phyloP scores from a whole-genome alignment of 2,113 vertebrate genomes.

The Anolis carolinensis region DNA sequence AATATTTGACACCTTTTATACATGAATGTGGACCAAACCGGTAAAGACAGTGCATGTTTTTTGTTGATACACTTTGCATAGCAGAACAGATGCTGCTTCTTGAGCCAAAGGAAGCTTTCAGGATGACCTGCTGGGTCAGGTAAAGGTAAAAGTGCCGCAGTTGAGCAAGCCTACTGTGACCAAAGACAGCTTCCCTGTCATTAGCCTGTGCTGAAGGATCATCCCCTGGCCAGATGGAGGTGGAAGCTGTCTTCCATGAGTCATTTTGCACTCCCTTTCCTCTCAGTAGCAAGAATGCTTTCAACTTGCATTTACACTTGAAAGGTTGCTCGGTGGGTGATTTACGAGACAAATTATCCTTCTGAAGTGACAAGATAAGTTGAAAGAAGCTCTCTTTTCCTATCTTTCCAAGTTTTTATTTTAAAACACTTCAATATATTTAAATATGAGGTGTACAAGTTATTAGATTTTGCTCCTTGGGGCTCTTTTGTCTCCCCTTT shows the following conservation, averaged over 20 bases:
- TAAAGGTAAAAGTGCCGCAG: slow-evolving; percentile 28
- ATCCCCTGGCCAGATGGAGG: slow-evolving; percentile 26
- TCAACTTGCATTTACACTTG: slow-evolving; percentile 37
- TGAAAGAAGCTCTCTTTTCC: slow-evolving; percentile 21
- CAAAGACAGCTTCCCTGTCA: slow-evolving; percentile 3
- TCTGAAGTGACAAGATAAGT: slow-evolving; percentile 33
- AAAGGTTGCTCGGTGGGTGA: slow-evolving; percentile 29
- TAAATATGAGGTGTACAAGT: background rate
- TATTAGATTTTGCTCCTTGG: background rate
- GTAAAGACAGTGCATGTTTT: background rate
- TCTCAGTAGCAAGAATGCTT: slow-evolving; percentile 20
- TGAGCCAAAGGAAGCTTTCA: slow-evolving; percentile 29
- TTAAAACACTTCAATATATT: background rate
- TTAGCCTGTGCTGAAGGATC: slow-evolving; percentile 6
- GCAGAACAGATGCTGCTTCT: slow-evolving; percentile 27
- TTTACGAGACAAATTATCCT: slow-evolving; percentile 40
- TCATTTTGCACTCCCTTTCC: slow-evolving; percentile 13
- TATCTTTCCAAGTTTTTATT: slow-evolving; percentile 11
- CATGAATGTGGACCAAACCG: background rate
- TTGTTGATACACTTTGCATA: slow-evolving; percentile 3
- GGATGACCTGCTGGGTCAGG: slow-evolving; percentile 22
- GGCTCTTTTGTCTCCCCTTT: background rate
- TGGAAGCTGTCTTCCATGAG: slow-evolving; percentile 26
- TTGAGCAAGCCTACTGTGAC: slow-evolving; percentile 12
- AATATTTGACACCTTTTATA: background rate